Conservation (phyloP, 2,888 invertebrate genomes). For the Deroplatys truncata region DNA sequence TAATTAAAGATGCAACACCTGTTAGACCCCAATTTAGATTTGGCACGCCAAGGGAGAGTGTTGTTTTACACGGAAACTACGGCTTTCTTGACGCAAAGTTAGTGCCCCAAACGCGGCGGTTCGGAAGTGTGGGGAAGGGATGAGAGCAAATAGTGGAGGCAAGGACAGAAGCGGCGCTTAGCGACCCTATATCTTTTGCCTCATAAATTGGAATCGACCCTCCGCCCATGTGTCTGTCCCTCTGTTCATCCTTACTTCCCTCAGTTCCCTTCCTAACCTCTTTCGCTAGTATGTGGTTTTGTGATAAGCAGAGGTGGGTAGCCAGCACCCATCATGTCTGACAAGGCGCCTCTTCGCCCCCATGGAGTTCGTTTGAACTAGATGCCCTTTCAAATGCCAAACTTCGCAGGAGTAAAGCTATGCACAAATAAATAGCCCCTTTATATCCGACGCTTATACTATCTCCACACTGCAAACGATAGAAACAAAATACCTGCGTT, state of each 20-base stretch:
- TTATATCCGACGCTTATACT: not conserved
- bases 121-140: not conserved
- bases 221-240: not conserved
- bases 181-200: conserved; percentile 17
- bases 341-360: not conserved
- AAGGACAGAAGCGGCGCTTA: not conserved
- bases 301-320: not conserved
- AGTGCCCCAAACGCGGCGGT: not conserved
- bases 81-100: not conserved
- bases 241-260: not conserved
- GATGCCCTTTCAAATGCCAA: not conserved
- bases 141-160: not conserved
- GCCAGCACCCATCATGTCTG: not conserved
- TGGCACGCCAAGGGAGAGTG: not conserved
- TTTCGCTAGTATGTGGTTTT: not conserved
- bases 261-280: not conserved
- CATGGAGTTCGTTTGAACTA: not conserved
- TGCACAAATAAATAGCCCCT: not conserved
- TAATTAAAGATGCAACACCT: not conserved
- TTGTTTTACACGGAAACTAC: not conserved
- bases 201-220: conserved; percentile 24
- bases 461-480: not conserved
- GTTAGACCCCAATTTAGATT: not conserved
- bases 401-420: not conserved
- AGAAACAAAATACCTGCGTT: not conserved